A percentile compares a stretch with the other conserved stretches of the same genome.
Conservation (phyloP, 2,113 vertebrate species). For the Paralichthys olivaceus region DNA sequence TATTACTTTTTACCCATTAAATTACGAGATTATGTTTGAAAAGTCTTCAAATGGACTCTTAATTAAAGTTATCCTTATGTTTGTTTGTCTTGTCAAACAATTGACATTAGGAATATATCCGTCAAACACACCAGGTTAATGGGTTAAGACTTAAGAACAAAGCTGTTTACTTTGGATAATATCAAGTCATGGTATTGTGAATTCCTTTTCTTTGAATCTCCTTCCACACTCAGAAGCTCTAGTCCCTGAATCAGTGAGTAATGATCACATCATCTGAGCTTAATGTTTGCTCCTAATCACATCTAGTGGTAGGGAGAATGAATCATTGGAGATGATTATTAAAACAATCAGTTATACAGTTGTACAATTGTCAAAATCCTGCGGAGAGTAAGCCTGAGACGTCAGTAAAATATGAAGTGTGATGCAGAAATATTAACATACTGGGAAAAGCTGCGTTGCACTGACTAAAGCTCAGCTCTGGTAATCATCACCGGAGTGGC, state of each 20-base stretch:
- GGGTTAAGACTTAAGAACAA: too few species aligned
- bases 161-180: too few species aligned
- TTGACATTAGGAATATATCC: too few species aligned
- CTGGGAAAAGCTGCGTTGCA: not conserved
- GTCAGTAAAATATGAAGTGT: not conserved
- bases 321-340: not conserved
- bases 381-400: not conserved
- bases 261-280: not conserved
- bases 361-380: not conserved
- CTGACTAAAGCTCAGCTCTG: not conserved
- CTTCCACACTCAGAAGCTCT: not conserved
- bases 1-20: too few species aligned
- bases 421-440: not conserved
- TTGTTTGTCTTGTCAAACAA: too few species aligned
- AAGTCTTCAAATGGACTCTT: too few species aligned
- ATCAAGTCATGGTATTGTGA: too few species aligned
- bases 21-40: too few species aligned
- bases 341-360: not conserved
- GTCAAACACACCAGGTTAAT: too few species aligned
- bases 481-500: not conserved
- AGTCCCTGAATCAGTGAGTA: not conserved
- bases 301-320: not conserved
- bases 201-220: not conserved
- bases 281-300: too few species aligned
- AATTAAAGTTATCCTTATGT: too few species aligned